Evolutionary conservation across 2,888 invertebrate species (phyloP), one percentile per base, ranked within the genome.

Genomic region (Erebia palarica): DNA sequence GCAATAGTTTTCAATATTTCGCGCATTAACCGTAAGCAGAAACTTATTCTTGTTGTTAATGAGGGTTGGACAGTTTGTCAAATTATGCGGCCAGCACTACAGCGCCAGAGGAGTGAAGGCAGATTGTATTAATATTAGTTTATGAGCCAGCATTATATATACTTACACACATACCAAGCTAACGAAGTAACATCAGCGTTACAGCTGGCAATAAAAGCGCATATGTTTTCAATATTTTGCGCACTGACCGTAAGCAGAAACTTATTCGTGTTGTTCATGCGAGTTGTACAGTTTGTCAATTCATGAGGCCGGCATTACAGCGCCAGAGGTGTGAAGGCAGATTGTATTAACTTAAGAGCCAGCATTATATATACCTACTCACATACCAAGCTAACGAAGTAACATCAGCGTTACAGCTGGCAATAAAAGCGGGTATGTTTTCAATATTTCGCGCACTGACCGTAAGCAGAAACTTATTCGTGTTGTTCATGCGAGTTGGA

Each of bases 381-480:
- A 8, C 11, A 44, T 51, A 51, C 14, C 5, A 51, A n/a, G 51
- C 14, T 51, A 13, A 51, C 7, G 51, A 8, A 53, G 7, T 53
- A 14, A n/a, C 42, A 8, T 11, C 10, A 42, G 9, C 80, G 69
- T 69, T 0, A 1, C 49, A 61, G 69, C 18, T 1, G 72, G 3
- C 16, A 81, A 65, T 75, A 67, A 16, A 16, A 14, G 0, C 69
- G 80, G 85, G 85, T 89, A 65, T 80, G 80, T 82, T 74, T 70
- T 64, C 79, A 79, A 78, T 80, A 83, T 82, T 82, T 83, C 86
- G 87, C 86, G 86, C 90, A 88, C 89, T 92, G 92, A 92, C 92
- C 92, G 92, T 90, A 91, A 90, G 91, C 86, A 82, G 85, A 86
- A 92, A 92, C 91, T 92, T 91, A 91, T 90, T 89, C 85, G 82